A percentile compares a stretch with the other conserved stretches of the same genome.
These are phyloP conservation scores for Amorpha juglandis DNA, from an alignment of 2,888 invertebrate species.

Conservation along the genomic window DNA sequence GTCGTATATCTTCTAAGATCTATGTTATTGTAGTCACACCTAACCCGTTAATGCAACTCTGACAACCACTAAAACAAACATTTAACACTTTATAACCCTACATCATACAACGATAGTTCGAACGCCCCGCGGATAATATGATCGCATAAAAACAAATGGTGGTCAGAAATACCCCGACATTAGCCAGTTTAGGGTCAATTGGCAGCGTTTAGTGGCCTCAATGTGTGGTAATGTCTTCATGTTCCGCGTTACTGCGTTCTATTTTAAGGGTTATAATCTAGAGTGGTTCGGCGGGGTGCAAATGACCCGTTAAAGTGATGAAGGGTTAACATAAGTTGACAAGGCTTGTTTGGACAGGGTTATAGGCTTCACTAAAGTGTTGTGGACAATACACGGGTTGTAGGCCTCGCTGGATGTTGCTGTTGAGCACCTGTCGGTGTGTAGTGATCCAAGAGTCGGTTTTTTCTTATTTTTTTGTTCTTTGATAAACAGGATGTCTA, in stretches of 20 bases:
- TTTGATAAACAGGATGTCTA: too few relatives aligned
- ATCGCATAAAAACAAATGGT: constrained; percentile 58
- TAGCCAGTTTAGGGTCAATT: constrained; percentile 32
- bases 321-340: constrained; percentile 19
- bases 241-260: constrained; percentile 16
- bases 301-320: constrained; percentile 17
- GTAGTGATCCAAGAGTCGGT: too few relatives aligned
- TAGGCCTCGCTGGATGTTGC: too few relatives aligned
- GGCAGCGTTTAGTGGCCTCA: constrained; percentile 21
- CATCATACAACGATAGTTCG: constrained; percentile 44
- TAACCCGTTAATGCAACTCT: background rate
- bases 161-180: constrained; percentile 44
- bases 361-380: too few relatives aligned
- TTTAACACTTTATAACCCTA: constrained; percentile 7
- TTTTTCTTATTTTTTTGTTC: too few relatives aligned
- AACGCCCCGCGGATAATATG: constrained; percentile 50
- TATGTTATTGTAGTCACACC: too few relatives aligned
- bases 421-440: too few relatives aligned
- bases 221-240: constrained; percentile 25
- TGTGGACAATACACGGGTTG: too few relatives aligned
- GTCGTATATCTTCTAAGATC: too few relatives aligned
- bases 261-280: constrained; percentile 22
- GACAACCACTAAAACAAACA: background rate
- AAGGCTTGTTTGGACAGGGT: background rate
- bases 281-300: constrained; percentile 17